These are phyloP conservation scores for Anaspis maculata DNA, from an alignment of 2,888 invertebrate species.

Conservation along the genomic window DNA sequence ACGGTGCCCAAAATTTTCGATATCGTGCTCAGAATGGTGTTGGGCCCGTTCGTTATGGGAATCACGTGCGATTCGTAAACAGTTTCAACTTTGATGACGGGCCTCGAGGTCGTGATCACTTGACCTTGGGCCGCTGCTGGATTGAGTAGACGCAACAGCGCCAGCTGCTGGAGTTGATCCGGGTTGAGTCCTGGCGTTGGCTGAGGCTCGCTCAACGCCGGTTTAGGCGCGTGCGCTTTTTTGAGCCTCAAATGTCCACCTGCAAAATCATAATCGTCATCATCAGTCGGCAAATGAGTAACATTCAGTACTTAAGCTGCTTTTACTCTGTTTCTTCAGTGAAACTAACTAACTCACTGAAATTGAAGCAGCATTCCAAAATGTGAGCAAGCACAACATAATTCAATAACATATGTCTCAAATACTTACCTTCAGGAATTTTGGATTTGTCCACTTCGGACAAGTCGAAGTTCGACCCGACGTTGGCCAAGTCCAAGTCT, in stretches of 20 bases:
- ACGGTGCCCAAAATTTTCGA: constrained; percentile 69
- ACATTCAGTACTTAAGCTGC: no score
- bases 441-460: constrained; percentile 60
- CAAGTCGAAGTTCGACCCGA: constrained; percentile 65
- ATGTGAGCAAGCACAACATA: no score
- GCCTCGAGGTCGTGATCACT: constrained; percentile 70
- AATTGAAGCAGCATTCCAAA: no score
- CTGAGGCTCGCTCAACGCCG: constrained; percentile 21
- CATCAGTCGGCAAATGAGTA: no score
- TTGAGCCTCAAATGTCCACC: constrained; percentile 45
- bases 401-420: no score
- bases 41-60: constrained; percentile 67
- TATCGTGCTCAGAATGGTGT: constrained; percentile 68
- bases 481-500: constrained; percentile 62
- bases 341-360: no score
- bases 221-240: constrained; percentile 39
- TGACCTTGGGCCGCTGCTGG: constrained; percentile 58
- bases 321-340: no score
- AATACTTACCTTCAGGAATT: constrained; percentile 47
- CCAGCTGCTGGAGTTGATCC: constrained; percentile 68
- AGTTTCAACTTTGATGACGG: constrained; percentile 67
- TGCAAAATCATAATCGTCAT: no score
- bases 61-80: constrained; percentile 76
- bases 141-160: constrained; percentile 62
- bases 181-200: constrained; percentile 51